Evolutionary conservation across 2,113 vertebrate species (phyloP).

Genomic region (Pyxicephalus adspersus): DNA sequence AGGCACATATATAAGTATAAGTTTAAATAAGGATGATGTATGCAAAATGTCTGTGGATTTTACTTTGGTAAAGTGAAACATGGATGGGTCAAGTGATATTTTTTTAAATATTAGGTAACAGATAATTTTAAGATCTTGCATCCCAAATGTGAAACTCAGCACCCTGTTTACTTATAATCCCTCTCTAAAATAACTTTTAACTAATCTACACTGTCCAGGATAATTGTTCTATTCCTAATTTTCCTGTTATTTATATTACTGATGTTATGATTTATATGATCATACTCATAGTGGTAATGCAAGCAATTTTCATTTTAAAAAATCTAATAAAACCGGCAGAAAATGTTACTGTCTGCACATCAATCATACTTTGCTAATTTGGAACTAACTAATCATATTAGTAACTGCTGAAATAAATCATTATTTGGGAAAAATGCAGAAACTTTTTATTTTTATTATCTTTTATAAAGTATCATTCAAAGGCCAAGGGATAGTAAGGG

Average conservation of each 20-base stretch:
- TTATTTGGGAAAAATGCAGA: not conserved
- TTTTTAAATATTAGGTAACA: no score
- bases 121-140: no score
- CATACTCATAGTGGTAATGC: conserved; percentile 63
- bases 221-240: conserved; percentile 60
- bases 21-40: no score
- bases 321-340: conserved; percentile 67
- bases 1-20: no score
- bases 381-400: conserved; percentile 46
- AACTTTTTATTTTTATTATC: not conserved
- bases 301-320: conserved; percentile 63
- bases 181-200: no score
- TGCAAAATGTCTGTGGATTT: no score
- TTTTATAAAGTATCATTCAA: not conserved
- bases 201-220: no score
- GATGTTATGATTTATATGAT: conserved; percentile 66
- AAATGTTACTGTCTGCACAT: conserved; percentile 63
- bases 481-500: no score
- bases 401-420: not conserved
- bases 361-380: conserved; percentile 66
- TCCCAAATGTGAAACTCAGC: no score
- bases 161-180: no score
- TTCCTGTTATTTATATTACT: conserved; percentile 60
- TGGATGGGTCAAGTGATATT: no score
- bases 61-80: no score